A percentile compares a stretch with the other conserved stretches of the same genome.
phyloP scores from a whole-genome alignment of 2,797 vertebrate species.

The Diglossa cyanea region DNA sequence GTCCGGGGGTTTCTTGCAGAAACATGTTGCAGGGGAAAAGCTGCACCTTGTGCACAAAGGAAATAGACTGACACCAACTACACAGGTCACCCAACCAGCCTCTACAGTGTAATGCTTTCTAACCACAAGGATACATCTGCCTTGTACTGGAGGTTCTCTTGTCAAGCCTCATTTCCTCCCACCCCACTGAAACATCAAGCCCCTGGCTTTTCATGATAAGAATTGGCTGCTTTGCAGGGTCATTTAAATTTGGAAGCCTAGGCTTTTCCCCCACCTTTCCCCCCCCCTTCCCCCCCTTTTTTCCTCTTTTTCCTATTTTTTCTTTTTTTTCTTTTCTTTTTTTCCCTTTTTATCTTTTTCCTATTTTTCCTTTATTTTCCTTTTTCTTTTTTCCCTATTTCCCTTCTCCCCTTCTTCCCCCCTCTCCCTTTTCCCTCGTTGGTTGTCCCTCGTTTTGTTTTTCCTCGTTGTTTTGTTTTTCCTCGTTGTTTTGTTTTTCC shows the following conservation, averaged over 20 bases:
- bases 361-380: too few relatives aligned
- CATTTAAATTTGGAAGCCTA: neutral
- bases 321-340: neutral
- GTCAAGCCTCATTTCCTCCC: neutral
- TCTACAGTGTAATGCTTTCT: neutral
- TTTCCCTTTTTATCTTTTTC: too few relatives aligned
- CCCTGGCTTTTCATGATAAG: neutral
- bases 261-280: rapidly evolving
- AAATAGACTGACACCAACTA: neutral
- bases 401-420: too few relatives aligned
- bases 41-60: neutral
- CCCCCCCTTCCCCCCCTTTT: neutral
- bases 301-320: too few relatives aligned
- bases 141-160: neutral
- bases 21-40: neutral
- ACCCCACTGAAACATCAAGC: neutral
- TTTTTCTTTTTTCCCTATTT: too few relatives aligned
- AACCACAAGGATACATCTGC: neutral
- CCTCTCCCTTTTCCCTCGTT: too few relatives aligned
- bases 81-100: neutral
- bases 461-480: neutral
- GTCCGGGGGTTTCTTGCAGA: neutral
- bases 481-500: neutral
- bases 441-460: neutral
- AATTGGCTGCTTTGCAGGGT: neutral